Conservation (phyloP, 1,140 invertebrate species). For the Coelopa frigida region DNA sequence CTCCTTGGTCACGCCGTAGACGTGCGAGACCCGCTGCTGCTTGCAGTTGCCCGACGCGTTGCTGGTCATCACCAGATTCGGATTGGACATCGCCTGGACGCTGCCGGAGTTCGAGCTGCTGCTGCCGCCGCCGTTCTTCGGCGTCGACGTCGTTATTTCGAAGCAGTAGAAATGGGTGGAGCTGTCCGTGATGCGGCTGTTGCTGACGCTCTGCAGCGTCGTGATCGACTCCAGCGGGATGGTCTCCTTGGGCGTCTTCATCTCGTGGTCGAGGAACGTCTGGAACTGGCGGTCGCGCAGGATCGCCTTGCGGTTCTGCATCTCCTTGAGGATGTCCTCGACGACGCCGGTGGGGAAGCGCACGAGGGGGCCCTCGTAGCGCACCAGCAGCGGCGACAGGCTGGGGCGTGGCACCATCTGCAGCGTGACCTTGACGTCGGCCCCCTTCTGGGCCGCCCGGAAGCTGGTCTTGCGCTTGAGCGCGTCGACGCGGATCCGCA, state of each 20-base stretch:
- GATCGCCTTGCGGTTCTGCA: conserved; percentile 48
- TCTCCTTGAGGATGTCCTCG: conserved; percentile 49
- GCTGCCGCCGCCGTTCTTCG: conserved; percentile 32
- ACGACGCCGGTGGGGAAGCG: conserved; percentile 45
- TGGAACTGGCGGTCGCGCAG: conserved; percentile 50
- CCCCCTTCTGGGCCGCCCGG: conserved; percentile 17
- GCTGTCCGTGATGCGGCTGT: conserved; percentile 52
- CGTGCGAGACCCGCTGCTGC: conserved; percentile 28
- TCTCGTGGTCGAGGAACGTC: conserved; percentile 50
- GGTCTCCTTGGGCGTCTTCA: conserved; percentile 51
- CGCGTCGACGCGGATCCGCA: conserved; percentile 31
- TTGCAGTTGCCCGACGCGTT: conserved; percentile 33
- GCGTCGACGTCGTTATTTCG: conserved; percentile 33
- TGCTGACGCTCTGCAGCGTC: conserved; percentile 56
- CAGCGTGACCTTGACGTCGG: conserved; percentile 26
- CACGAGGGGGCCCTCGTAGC: conserved; percentile 38
- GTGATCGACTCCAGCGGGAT: conserved; percentile 52
- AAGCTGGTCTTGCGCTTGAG: conserved; percentile 37
- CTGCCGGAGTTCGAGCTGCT: background rate
- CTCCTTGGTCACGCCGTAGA: conserved; percentile 41
- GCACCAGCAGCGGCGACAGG: conserved; percentile 29
- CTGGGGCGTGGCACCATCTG: conserved; percentile 40
- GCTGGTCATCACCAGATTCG: conserved; percentile 39
- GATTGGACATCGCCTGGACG: conserved; percentile 35
- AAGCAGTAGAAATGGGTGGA: conserved; percentile 42